Base-by-base conservation (phyloP, 2,113 vertebrate genomes). In the Scytalopus superciliaris region DNA sequence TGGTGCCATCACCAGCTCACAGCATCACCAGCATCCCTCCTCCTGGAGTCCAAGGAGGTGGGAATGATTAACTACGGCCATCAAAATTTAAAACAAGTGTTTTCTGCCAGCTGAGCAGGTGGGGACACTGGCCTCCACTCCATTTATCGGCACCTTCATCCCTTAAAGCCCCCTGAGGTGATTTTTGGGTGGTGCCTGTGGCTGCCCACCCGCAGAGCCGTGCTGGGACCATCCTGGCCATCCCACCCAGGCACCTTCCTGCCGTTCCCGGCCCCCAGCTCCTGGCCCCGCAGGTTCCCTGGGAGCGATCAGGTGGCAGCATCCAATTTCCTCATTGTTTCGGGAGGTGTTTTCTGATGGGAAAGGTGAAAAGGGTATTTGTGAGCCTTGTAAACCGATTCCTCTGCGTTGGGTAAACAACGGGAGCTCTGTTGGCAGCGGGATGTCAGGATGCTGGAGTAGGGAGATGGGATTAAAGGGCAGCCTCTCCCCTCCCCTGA, bases 361-460 rank as follows among this genome's bases (percentile, higher is more conserved):
- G 97, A 98, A 97, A 98, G 97, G 97, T 97, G 97, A 97, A 98
- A 98, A 97, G 97, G 98, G 97, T 84, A 97, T 97, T 97, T 97
- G 97, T 96, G 97, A 96, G 96, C 93, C 97, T 94, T 97, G 97
- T 97, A 98, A 98, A 97, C 70, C 28, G 94, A 98, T 92, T 97
- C 97, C 96, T 96, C 91, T 3, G 50, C 95, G 97, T 97, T 97
- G 97, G 96, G 97, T 97, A 98, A 97, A 97, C 97, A 97, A 97
- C 93, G 95, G 94, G 91, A 93, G 97, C 96, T 97, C 96, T 97
- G 97, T 97, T 98, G 95, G 96, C 96, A 90, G 90, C 56, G 2
- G 92, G 90, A 95, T 85, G 85, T 68, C 0, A 35, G 85, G 94
- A 97, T 92, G 90, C 67, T 7, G 17, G 55, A 73, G 82, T 86